Conservation (phyloP, 2,113 vertebrate genomes). For the Elephas maximus region DNA sequence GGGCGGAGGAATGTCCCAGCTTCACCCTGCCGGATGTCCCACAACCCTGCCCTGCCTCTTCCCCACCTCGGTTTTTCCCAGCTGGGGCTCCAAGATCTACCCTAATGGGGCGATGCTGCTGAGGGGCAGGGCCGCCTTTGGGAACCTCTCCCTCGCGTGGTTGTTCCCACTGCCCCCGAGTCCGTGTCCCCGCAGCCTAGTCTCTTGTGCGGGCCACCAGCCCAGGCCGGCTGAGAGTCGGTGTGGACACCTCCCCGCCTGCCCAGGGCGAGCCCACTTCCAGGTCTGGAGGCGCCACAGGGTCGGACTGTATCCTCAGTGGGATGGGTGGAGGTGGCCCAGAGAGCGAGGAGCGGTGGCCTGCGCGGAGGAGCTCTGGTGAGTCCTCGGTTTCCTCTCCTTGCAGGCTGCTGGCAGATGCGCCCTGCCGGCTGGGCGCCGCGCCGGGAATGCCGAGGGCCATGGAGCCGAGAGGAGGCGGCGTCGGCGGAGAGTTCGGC, state of each 20-base stretch:
- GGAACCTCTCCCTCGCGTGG: rapidly evolving
- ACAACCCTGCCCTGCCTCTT: not conserved
- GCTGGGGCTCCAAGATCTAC: not conserved
- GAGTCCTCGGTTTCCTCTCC: not conserved
- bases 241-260: rapidly evolving
- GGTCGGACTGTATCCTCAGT: not conserved
- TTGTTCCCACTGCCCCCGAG: too few species aligned
- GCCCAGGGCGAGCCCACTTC: not conserved
- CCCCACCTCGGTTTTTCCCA: too few species aligned
- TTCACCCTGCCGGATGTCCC: not conserved
- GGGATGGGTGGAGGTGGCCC: not conserved
- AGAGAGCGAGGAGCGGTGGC: not conserved
- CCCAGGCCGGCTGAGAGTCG: too few species aligned
- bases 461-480: not conserved
- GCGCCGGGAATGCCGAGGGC: not conserved
- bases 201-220: not conserved
- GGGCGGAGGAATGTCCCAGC: not conserved
- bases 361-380: rapidly evolving
- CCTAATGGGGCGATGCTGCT: rapidly evolving
- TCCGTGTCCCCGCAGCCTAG: too few species aligned
- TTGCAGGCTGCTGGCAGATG: too few species aligned
- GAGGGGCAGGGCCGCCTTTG: too few species aligned
- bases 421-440: not conserved
- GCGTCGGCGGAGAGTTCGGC: rapidly evolving
- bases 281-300: not conserved